Evolutionary conservation across 2,113 vertebrate genomes (phyloP).

Genomic region (Fukomys damarensis): DNA sequence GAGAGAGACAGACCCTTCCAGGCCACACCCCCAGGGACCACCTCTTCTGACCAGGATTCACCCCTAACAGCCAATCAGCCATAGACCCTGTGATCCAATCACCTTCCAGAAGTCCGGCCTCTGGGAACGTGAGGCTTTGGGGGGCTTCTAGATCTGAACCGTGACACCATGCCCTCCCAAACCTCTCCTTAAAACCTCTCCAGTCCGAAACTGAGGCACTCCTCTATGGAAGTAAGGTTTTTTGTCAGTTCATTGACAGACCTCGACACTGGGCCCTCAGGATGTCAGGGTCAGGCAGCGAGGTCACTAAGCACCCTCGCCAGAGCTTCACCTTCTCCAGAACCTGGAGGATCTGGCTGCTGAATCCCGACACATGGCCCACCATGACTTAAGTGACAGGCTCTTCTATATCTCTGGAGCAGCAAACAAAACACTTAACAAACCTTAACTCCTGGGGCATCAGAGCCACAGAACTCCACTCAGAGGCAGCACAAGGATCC

Average conservation of each 20-base stretch:
- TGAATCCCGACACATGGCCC: not conserved
- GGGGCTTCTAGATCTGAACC: no score
- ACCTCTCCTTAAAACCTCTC: no score
- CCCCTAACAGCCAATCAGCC: not conserved
- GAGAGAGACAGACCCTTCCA: not conserved
- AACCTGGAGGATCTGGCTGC: not conserved
- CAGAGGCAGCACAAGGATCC: not conserved
- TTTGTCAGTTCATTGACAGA: not conserved
- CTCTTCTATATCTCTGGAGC: not conserved
- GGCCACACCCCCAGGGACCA: not conserved
- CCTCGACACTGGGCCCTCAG: accelerated
- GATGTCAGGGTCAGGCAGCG: no score
- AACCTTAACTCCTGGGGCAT: not conserved
- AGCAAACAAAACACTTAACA: not conserved
- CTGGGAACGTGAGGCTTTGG: not conserved
- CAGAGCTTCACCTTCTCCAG: not conserved
- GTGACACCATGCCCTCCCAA: not conserved
- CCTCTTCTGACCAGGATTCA: not conserved
- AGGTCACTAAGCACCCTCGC: no score
- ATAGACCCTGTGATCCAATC: not conserved
- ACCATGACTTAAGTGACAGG: not conserved
- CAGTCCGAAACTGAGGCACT: not conserved
- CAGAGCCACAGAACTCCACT: not conserved
- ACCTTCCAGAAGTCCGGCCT: not conserved
- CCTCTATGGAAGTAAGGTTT: not conserved